Conservation (phyloP, 2,797 vertebrate genomes). For the Pyrocephalus nanus region DNA sequence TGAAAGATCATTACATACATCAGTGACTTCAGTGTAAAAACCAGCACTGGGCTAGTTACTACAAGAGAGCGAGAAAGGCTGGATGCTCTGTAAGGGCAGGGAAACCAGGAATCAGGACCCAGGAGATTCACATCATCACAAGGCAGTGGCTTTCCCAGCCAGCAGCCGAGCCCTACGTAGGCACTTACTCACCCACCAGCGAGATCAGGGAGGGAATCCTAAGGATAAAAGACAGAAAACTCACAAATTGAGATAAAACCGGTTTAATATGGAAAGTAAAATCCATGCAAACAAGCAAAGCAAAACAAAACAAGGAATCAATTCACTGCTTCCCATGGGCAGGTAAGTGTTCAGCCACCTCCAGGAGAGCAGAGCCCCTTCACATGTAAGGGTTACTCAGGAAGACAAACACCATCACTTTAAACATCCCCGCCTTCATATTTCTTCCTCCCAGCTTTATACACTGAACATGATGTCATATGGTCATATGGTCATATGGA, state of each 20-base stretch:
- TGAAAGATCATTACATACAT: neutral
- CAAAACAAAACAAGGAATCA: neutral
- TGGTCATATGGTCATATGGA: too few species aligned
- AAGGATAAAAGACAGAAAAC: neutral
- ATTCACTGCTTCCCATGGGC: neutral
- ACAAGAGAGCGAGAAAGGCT: neutral
- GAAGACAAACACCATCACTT: neutral
- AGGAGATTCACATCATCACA: accelerated
- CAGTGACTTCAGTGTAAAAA: neutral
- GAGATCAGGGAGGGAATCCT: neutral
- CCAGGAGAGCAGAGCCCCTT: neutral
- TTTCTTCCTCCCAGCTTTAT: neutral
- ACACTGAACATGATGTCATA: neutral
- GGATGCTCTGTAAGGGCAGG: neutral
- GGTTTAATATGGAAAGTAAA: neutral
- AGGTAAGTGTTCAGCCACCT: neutral
- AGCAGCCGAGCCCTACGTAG: accelerated
- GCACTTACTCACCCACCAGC: accelerated
- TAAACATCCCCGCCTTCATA: neutral
- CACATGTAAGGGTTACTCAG: neutral
- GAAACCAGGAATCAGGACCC: neutral
- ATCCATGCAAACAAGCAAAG: neutral
- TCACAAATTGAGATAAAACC: neutral
- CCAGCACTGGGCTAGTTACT: neutral
- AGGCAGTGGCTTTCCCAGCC: neutral